Percentiles rank a stretch among this genome's conserved stretches.
Evolutionary conservation across 2,113 vertebrate genomes (phyloP).

Genomic region (Hemicordylus capensis): DNA sequence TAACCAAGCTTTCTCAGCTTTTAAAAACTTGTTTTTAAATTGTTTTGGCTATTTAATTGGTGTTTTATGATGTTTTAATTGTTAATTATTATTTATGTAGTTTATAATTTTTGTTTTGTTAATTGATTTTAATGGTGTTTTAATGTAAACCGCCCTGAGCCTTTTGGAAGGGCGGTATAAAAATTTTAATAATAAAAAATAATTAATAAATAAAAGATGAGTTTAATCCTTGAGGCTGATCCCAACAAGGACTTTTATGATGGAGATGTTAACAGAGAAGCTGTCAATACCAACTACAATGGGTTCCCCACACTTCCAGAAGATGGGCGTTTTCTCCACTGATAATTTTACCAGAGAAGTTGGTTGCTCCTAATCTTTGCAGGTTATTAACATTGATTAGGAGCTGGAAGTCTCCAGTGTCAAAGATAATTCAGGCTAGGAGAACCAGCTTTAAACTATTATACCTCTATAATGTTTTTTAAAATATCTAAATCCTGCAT

Average conservation of each 20-base stretch:
- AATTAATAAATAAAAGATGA: no score
- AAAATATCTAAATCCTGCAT: constrained; percentile 39
- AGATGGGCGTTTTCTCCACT: background rate
- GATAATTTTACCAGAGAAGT: constrained; percentile 1
- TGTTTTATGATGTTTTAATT: no score
- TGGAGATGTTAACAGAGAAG: constrained; percentile 10
- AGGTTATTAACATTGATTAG: constrained; percentile 25
- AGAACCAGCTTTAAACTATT: constrained; percentile 36
- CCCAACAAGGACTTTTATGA: background rate
- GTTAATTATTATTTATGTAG: no score
- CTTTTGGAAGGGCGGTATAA: no score
- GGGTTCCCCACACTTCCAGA: background rate
- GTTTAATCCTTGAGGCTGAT: background rate
- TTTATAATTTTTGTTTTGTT: no score
- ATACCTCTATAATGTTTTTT: constrained; percentile 32
- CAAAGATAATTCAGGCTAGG: constrained; percentile 50
- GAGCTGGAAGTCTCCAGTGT: constrained; percentile 51
- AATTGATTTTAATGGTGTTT: no score
- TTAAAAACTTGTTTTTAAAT: no score
- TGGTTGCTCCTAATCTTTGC: constrained; percentile 45
- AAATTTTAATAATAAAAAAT: no score
- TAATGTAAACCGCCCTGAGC: no score
- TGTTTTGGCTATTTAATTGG: no score
- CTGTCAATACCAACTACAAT: background rate
- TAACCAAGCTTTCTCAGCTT: no score